phyloP scores from a whole-genome alignment of 2,888 invertebrate genomes.

The Vesta saturnalis region DNA sequence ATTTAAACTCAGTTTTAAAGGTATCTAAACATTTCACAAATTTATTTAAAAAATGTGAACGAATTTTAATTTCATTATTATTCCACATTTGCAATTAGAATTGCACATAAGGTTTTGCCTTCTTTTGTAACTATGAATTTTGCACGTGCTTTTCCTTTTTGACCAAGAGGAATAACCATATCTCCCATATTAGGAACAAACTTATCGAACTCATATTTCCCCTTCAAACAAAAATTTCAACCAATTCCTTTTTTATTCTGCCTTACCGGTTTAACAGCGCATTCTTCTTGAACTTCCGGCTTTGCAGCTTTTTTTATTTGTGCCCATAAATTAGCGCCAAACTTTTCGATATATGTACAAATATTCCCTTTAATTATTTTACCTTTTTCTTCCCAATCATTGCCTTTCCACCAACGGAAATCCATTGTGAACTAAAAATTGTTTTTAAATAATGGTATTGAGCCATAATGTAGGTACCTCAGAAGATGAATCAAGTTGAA shows the following conservation, averaged over 20 bases:
- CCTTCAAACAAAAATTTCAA: conserved; percentile 1
- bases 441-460: not conserved
- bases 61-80: no score
- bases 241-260: not conserved
- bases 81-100: no score
- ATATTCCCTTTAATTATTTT: conserved; percentile 20
- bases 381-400: conserved; percentile 10
- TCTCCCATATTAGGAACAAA: not conserved
- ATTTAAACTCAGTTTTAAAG: no score
- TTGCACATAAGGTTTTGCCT: not conserved
- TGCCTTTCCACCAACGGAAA: conserved; percentile 17
- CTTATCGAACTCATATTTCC: conserved; percentile 9
- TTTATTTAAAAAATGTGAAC: no score
- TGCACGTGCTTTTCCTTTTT: not conserved
- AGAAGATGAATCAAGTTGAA: not conserved
- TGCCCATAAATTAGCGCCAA: conserved; percentile 16
- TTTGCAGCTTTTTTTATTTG: conserved; percentile 15
- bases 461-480: conserved; percentile 16
- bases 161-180: conserved; percentile 8
- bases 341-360: conserved; percentile 24
- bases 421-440: conserved; percentile 17
- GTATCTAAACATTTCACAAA: no score
- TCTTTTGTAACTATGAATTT: conserved; percentile 11
- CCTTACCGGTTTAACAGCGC: conserved; percentile 11
- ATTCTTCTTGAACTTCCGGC: conserved; percentile 4